Evolutionary conservation across 2,113 vertebrate species (phyloP).

Genomic region (Sitta europaea): DNA sequence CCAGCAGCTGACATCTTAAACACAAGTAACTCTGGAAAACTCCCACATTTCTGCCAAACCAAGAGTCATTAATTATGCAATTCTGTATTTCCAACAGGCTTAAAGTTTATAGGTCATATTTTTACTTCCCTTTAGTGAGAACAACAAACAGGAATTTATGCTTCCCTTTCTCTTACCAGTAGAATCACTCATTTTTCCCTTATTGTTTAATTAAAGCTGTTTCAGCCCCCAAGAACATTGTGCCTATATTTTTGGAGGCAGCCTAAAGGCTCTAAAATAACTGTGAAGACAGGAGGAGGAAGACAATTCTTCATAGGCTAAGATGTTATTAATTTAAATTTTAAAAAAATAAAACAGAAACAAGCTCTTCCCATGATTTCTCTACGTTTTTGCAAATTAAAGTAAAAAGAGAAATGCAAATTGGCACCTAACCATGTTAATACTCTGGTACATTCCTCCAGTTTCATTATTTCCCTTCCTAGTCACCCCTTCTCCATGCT

Average conservation of each 20-base stretch:
- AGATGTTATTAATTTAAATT: neutral
- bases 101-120: neutral
- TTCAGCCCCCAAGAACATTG: neutral
- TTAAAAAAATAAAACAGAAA: neutral
- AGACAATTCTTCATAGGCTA: neutral
- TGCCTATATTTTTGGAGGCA: neutral
- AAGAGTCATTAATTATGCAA: neutral
- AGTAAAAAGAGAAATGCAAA: neutral
- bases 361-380: neutral
- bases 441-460: neutral
- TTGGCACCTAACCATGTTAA: neutral
- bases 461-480: neutral
- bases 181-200: neutral
- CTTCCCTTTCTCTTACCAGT: neutral
- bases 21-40: neutral
- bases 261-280: neutral
- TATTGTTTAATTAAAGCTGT: neutral
- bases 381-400: neutral
- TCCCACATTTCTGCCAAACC: neutral
- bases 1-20: neutral
- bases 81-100: neutral
- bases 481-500: neutral
- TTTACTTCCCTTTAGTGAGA: conserved; percentile 6
- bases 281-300: neutral
- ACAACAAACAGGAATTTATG: neutral